Conservation (phyloP, 2,113 vertebrate species). For the Gnathochromis pfefferi region DNA sequence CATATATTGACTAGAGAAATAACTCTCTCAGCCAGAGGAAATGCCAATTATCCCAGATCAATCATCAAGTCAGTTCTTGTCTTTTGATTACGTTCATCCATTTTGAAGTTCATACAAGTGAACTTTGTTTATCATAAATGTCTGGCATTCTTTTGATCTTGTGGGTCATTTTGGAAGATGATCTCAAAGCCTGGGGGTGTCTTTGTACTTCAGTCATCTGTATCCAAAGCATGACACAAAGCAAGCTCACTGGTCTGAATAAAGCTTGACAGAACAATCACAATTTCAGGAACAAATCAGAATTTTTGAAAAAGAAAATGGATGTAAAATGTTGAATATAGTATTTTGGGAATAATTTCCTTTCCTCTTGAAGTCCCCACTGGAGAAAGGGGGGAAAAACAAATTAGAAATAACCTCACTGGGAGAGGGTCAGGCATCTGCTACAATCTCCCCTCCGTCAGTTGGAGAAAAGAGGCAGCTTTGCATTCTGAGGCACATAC, state of each 20-base stretch:
- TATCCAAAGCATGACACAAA: not conserved
- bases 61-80: not conserved
- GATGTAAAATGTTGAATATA: not conserved
- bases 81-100: not conserved
- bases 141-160: slow-evolving; percentile 10
- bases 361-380: slow-evolving; percentile 8
- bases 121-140: slow-evolving; percentile 22
- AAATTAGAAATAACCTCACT: slow-evolving; percentile 54
- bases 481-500: slow-evolving; percentile 30
- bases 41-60: not conserved
- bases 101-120: not conserved
- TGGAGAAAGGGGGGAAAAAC: slow-evolving; percentile 14
- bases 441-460: slow-evolving; percentile 18
- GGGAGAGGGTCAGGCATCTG: slow-evolving; percentile 37
- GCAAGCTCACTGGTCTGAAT: slow-evolving; percentile 15
- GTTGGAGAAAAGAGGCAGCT: slow-evolving; percentile 44
- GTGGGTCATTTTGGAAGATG: slow-evolving; percentile 6
- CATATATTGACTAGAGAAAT: not conserved
- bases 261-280: not conserved
- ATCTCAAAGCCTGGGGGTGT: slow-evolving; percentile 9
- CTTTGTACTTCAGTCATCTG: slow-evolving; percentile 13
- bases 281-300: slow-evolving; percentile 20
- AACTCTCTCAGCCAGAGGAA: not conserved
- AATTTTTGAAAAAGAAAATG: slow-evolving; percentile 7
- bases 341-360: slow-evolving; percentile 20